Conservation (phyloP, 2,888 invertebrate species). For the Diploptera punctata region DNA sequence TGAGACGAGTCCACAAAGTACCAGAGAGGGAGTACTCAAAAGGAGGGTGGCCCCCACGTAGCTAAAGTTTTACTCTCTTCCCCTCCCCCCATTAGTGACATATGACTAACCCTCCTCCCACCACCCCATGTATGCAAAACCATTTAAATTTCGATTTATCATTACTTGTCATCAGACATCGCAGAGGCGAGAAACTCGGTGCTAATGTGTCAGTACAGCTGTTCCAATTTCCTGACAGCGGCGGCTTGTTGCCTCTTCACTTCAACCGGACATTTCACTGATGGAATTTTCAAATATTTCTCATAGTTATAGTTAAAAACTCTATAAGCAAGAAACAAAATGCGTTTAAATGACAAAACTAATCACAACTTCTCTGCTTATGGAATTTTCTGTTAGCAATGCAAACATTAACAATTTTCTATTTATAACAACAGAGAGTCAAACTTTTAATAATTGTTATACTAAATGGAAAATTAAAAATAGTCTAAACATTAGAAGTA, state of each 20-base stretch:
- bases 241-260: background rate
- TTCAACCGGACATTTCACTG: background rate
- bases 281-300: too few species aligned
- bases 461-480: too few species aligned
- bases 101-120: background rate
- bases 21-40: background rate
- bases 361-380: too few species aligned
- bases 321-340: too few species aligned
- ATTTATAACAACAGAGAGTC: too few species aligned
- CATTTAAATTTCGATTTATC: conserved; percentile 29
- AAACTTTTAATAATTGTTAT: too few species aligned
- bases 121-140: background rate
- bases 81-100: background rate
- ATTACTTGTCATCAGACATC: conserved; percentile 27
- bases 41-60: background rate
- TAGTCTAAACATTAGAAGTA: too few species aligned
- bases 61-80: background rate
- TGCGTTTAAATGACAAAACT: too few species aligned
- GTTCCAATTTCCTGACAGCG: conserved; percentile 18
- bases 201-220: conserved; percentile 13
- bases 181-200: background rate
- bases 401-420: background rate
- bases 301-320: too few species aligned
- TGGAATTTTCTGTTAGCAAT: too few species aligned
- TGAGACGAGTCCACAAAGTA: background rate